Base-by-base conservation (phyloP, 2,888 invertebrate species). In the Ophion slaviceki region DNA sequence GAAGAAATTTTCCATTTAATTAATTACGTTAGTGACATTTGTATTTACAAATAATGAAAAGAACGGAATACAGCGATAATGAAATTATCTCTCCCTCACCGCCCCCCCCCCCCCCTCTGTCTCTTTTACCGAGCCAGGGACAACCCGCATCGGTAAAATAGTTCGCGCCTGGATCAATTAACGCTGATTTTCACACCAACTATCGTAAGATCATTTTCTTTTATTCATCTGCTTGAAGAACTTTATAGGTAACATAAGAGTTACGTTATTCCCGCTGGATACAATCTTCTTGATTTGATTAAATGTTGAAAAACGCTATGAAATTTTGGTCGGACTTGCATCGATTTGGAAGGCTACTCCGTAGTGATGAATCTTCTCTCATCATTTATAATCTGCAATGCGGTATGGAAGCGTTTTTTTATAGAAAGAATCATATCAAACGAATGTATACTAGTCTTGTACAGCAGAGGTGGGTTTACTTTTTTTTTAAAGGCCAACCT, bases 121-220 rank as follows among this genome's bases (percentile, higher is more conserved):
- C 53, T 8, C 8, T 10, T 20, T n/a, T 40, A n/a, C 10, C n/a
- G 10, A 67, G n/a, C 28, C 53, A n/a, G 28, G 14, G 3, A 68
- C 6, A 47, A 28, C 32, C 32, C 28, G 17, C 28, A 71, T 71
- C 57, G 71, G 36, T 71, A 71, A 71, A 59, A 57, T 32, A 17
- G 71, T 28, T 71, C 32, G n/a, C 53, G 53, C 32, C 28, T 57
- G 36, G 17, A 71, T 32, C 71, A 24, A 57, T 57, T 57, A 8
- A 1, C n/a, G 36, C n/a, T 59, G 32, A 71, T 36, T n/a, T 7
- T 17, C 32, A 7, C 17, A 24, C 11, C 24, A 11, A 68, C 20
- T 45, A 32, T 17, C 70, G 68, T 24, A 17, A 7, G 70, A 53
- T 47, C 36, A 59, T 57, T 4, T 20, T 24, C 20, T 61, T 24